Evolutionary conservation across 2,113 vertebrate genomes (phyloP).

Genomic region (Desmodus rotundus): DNA sequence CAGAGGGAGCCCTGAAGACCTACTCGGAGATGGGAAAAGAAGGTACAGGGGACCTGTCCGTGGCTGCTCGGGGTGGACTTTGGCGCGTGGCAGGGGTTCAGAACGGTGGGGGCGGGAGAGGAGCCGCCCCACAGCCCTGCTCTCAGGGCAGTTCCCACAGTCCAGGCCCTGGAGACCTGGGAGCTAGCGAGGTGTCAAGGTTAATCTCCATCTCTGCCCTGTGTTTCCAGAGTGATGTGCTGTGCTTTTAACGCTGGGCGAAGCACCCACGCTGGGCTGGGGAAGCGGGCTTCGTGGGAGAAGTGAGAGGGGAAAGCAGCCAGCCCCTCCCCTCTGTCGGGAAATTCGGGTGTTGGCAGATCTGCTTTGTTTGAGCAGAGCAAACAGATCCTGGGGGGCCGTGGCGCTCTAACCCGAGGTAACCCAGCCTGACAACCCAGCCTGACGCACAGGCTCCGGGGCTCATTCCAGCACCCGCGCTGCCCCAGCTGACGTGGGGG

Average conservation of each 20-base stretch:
- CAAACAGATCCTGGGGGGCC: background rate
- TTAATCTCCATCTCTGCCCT: background rate
- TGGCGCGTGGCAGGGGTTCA: background rate
- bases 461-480: background rate
- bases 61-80: background rate
- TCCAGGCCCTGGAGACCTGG: background rate
- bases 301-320: background rate
- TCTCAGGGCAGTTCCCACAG: background rate
- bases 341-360: background rate
- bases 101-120: background rate
- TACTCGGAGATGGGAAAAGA: conserved; percentile 78
- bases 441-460: too few relatives aligned
- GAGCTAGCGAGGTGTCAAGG: background rate
- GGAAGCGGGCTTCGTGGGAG: background rate
- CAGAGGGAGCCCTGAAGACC: conserved; percentile 83
- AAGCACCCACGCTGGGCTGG: background rate
- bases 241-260: accelerated
- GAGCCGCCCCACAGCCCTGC: background rate
- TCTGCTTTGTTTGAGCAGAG: background rate
- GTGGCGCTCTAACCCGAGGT: background rate
- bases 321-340: accelerated
- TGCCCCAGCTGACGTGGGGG: accelerated
- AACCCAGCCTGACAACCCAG: too few relatives aligned
- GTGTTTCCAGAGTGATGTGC: too few relatives aligned
- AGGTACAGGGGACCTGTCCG: conserved; percentile 76